Percentiles rank a stretch among this genome's conserved stretches.
Evolutionary conservation across 2,113 vertebrate genomes (phyloP).

Genomic region (human): GRCh38 chr17:39602001-39602500

Average conservation of each 20-base stretch:
- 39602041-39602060: not conserved
- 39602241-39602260: conserved; percentile 27
- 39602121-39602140: not conserved
- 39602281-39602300: not conserved
- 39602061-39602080: not conserved
- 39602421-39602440: conserved; percentile 37
- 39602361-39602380: rapidly evolving
- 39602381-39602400: not conserved
- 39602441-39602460: rapidly evolving
- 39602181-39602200: not conserved
- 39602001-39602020: not conserved
- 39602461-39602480: too few species aligned
- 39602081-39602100: not conserved
- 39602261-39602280: not conserved
- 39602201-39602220: not conserved
- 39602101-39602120: not conserved
- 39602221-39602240: not conserved
- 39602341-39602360: not conserved
- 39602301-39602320: not conserved
- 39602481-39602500: not conserved
- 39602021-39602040: not conserved
- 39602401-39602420: not conserved
- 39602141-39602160: not conserved
- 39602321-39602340: not conserved
- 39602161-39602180: not conserved